Conservation (phyloP, 2,888 invertebrate genomes). For the Sthenelais limicola region DNA sequence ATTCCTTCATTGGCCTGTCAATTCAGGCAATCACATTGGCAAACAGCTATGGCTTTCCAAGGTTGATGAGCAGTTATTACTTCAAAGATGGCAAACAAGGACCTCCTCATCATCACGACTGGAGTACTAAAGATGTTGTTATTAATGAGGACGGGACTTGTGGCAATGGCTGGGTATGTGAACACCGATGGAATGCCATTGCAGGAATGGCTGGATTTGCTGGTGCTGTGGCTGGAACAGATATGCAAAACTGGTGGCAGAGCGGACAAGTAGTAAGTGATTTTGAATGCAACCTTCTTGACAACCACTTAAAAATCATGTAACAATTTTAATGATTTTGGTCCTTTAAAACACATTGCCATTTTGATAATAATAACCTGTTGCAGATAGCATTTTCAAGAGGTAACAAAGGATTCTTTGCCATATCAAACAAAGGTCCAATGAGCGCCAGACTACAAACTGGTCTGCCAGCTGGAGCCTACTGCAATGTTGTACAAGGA, state of each 20-base stretch:
- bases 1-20: no score
- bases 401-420: constrained; percentile 18
- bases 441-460: constrained; percentile 57
- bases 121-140: constrained; percentile 34
- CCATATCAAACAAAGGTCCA: neutral
- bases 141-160: constrained; percentile 76
- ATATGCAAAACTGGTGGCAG: constrained; percentile 83
- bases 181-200: neutral
- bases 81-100: constrained; percentile 73
- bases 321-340: no score
- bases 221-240: neutral
- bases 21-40: constrained; percentile 85
- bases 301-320: no score
- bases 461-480: constrained; percentile 81
- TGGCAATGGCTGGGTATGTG: constrained; percentile 68
- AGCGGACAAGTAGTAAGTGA: constrained; percentile 74
- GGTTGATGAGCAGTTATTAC: constrained; percentile 88
- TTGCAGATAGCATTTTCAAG: constrained; percentile 7
- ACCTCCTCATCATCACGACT: constrained; percentile 24
- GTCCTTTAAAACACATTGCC: neutral
- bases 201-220: constrained; percentile 29
- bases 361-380: neutral
- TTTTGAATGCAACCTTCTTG: no score
- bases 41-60: constrained; percentile 75
- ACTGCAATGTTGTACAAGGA: constrained; percentile 82